These are phyloP conservation scores for Ectemnius lituratus DNA, from an alignment of 2,888 invertebrate species.

Conservation along the genomic window DNA sequence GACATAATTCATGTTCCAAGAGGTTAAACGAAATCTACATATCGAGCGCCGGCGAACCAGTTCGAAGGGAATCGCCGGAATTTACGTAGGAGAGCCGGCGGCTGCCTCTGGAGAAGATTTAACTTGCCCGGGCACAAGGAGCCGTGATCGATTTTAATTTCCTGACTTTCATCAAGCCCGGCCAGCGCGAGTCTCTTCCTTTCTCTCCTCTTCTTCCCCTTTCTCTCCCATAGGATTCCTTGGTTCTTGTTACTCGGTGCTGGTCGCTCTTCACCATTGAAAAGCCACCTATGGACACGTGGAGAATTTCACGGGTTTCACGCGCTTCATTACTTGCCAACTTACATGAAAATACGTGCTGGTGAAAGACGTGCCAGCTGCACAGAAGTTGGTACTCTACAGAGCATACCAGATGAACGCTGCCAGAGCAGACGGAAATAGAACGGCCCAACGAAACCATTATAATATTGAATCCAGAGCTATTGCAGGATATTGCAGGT, in stretches of 20 bases:
- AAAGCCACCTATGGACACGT: too few relatives aligned
- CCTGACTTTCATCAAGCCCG: constrained; percentile 11
- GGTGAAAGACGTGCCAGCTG: too few relatives aligned
- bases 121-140: constrained; percentile 21
- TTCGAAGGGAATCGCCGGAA: constrained; percentile 37
- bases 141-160: constrained; percentile 31
- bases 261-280: too few relatives aligned
- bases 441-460: constrained; percentile 37
- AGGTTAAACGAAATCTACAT: constrained; percentile 51
- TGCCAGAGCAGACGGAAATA: constrained; percentile 24
- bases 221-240: not conserved
- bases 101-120: constrained; percentile 19
- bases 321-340: too few relatives aligned
- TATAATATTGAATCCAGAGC: constrained; percentile 48
- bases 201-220: not conserved
- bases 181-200: not conserved
- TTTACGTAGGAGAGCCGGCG: constrained; percentile 29
- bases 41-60: constrained; percentile 29
- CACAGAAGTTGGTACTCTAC: too few relatives aligned
- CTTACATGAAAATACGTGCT: too few relatives aligned
- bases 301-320: too few relatives aligned
- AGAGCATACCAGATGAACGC: too few relatives aligned
- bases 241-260: too few relatives aligned
- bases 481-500: constrained; percentile 44
- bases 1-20: constrained; percentile 45